Percentiles rank a stretch among this genome's conserved stretches.
phyloP scores from a whole-genome alignment of 1,140 invertebrate genomes.

The Drosophila arizonae region DNA sequence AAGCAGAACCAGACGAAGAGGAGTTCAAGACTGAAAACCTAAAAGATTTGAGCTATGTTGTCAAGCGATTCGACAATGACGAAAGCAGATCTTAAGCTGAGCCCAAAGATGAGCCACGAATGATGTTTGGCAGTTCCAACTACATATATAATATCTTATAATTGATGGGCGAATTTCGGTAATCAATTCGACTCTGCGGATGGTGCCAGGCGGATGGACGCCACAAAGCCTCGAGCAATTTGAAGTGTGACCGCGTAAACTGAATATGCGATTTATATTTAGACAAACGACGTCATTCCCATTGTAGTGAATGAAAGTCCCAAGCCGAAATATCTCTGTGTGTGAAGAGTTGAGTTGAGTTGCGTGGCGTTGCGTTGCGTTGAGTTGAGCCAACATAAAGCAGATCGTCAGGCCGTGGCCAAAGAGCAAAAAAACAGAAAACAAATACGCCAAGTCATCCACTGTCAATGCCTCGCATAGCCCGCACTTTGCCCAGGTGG shows the following conservation, averaged over 20 bases:
- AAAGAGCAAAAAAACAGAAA: neutral
- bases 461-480: slow-evolving; percentile 42
- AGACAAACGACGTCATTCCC: slow-evolving; percentile 68
- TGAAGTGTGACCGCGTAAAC: slow-evolving; percentile 76
- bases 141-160: slow-evolving; percentile 44
- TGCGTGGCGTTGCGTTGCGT: slow-evolving; percentile 3
- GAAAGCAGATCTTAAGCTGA: slow-evolving; percentile 7
- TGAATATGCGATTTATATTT: slow-evolving; percentile 74
- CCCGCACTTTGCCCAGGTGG: slow-evolving; percentile 43
- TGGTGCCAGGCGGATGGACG: slow-evolving; percentile 56
- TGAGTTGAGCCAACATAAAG: slow-evolving; percentile 34
- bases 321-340: slow-evolving; percentile 24
- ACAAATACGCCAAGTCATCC: slow-evolving; percentile 46
- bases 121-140: slow-evolving; percentile 46
- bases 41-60: slow-evolving; percentile 35
- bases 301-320: slow-evolving; percentile 71
- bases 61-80: slow-evolving; percentile 42
- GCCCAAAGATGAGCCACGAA: neutral
- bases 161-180: slow-evolving; percentile 43
- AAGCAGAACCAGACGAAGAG: slow-evolving; percentile 26
- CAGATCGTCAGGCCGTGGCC: slow-evolving; percentile 30
- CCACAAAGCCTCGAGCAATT: slow-evolving; percentile 48
- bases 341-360: slow-evolving; percentile 10
- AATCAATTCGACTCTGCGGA: neutral
- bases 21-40: slow-evolving; percentile 15